phyloP scores from a whole-genome alignment of 2,113 vertebrate species.

The Malurus cyaneus region DNA sequence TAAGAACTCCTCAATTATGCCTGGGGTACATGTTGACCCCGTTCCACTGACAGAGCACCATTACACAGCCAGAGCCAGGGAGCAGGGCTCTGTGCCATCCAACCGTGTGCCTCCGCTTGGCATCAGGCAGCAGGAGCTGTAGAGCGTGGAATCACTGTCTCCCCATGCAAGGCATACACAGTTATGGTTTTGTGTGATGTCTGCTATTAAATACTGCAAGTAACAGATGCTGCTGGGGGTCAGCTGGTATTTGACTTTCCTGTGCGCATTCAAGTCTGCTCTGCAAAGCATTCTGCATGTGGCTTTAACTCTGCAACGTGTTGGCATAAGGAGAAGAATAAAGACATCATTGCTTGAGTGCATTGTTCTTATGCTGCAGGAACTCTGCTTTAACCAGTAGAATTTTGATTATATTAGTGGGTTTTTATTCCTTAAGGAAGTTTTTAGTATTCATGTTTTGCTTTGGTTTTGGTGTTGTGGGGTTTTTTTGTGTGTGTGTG shows the following conservation, averaged over 20 bases:
- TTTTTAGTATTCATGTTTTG: not conserved
- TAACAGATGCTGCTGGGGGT: not conserved
- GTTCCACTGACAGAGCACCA: not conserved
- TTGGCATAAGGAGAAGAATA: not conserved
- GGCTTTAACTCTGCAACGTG: not conserved
- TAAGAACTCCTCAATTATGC: not conserved
- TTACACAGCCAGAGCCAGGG: not conserved
- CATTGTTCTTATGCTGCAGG: not conserved
- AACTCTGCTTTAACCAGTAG: not conserved
- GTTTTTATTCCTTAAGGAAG: not conserved
- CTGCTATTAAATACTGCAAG: not conserved
- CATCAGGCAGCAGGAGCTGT: not conserved
- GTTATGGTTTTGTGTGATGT: not conserved
- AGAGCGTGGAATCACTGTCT: fast-evolving
- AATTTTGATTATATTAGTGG: not conserved
- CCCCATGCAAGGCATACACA: not conserved
- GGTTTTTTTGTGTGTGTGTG: not conserved
- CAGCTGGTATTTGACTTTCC: not conserved
- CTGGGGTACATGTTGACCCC: fast-evolving
- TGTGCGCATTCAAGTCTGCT: not conserved
- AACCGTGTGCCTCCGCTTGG: not conserved
- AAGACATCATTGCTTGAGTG: not conserved
- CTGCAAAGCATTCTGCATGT: not conserved
- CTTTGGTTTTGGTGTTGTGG: not conserved
- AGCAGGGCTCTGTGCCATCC: not conserved